Evolutionary conservation across 2,888 invertebrate genomes (phyloP).

Genomic region (Drosophila buzzatii): DNA sequence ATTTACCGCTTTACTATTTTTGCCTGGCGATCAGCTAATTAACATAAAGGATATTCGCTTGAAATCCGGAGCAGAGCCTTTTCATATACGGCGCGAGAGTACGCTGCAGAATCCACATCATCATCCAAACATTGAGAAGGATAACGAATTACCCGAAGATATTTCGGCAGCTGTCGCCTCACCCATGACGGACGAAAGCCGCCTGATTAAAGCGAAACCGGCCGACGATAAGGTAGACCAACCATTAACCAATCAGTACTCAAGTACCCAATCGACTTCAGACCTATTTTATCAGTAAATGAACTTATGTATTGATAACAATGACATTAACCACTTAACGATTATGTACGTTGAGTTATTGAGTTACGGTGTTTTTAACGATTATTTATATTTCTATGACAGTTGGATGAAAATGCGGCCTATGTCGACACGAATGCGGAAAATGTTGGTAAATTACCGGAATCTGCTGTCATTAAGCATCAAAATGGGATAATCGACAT

Average conservation of each 20-base stretch:
- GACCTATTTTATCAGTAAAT: conserved; percentile 33
- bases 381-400: conserved; percentile 4
- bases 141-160: conserved; percentile 33
- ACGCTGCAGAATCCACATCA: conserved; percentile 64
- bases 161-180: conserved; percentile 43
- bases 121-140: conserved; percentile 44
- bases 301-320: conserved; percentile 38
- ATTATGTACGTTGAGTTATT: conserved; percentile 40
- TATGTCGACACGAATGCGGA: conserved; percentile 59
- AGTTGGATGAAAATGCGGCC: conserved; percentile 45
- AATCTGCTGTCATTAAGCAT: conserved; percentile 48
- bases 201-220: conserved; percentile 17
- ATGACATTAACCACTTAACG: conserved; percentile 6
- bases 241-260: conserved; percentile 5
- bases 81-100: conserved; percentile 59
- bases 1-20: conserved; percentile 87
- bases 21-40: conserved; percentile 85
- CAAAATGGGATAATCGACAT: conserved; percentile 55
- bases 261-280: conserved; percentile 1
- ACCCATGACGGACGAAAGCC: conserved; percentile 52
- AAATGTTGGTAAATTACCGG: conserved; percentile 68
- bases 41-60: conserved; percentile 49
- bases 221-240: conserved; percentile 37
- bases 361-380: not conserved
- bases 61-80: conserved; percentile 51